Percentiles rank a stretch among this genome's conserved stretches.
phyloP scores from a whole-genome alignment of 1,140 invertebrate species.

The Drosophila aff. region DNA sequence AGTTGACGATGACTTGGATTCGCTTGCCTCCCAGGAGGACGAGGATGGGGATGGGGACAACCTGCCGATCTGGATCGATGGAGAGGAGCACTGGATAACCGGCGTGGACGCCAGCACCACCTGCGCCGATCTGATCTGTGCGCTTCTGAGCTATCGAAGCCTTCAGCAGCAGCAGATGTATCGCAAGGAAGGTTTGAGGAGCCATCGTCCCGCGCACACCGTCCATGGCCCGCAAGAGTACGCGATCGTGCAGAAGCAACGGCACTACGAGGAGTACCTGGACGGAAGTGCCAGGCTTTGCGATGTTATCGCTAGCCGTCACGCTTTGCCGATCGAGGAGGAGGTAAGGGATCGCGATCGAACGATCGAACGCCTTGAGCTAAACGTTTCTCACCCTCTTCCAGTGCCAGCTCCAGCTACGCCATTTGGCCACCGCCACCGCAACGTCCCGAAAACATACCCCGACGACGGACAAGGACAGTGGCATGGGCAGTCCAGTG shows the following conservation, averaged over 20 bases:
- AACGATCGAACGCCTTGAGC: neutral
- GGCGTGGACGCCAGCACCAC: conserved; percentile 91
- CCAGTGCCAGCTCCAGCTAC: conserved; percentile 68
- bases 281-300: conserved; percentile 68
- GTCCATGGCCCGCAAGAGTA: conserved; percentile 62
- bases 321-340: conserved; percentile 31
- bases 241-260: conserved; percentile 74
- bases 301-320: conserved; percentile 60
- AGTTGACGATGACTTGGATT: conserved; percentile 59
- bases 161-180: conserved; percentile 20
- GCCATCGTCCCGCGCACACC: conserved; percentile 25
- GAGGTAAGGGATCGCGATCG: conserved; percentile 7
- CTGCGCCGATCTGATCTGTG: conserved; percentile 91
- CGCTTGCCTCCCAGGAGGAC: conserved; percentile 84
- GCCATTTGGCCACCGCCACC: conserved; percentile 49
- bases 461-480: conserved; percentile 77
- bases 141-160: conserved; percentile 86
- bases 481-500: conserved; percentile 82
- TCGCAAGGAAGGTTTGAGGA: conserved; percentile 7
- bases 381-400: conserved; percentile 13
- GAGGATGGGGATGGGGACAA: conserved; percentile 85
- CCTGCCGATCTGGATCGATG: conserved; percentile 91
- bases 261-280: conserved; percentile 74
- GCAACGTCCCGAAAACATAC: conserved; percentile 26
- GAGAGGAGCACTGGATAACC: conserved; percentile 91